Conservation (phyloP, 2,797 vertebrate species). For the Naso thynnoides region DNA sequence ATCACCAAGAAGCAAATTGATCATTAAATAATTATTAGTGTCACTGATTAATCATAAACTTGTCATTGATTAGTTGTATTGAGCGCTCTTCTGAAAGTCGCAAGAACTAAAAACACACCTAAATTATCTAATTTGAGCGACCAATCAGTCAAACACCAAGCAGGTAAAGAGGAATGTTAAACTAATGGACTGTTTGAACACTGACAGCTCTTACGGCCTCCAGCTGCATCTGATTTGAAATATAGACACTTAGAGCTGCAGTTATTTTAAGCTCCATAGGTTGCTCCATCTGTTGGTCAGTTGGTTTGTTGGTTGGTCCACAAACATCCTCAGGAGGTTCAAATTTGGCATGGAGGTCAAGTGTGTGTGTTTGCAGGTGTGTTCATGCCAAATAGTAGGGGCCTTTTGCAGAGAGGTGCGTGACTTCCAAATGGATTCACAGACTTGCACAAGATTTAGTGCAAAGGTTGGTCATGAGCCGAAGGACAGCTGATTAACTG, state of each 20-base stretch:
- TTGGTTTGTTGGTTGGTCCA: no score
- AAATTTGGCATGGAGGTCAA: no score
- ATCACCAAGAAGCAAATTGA: slow-evolving; percentile 11
- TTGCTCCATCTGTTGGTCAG: no score
- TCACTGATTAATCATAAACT: slow-evolving; percentile 39
- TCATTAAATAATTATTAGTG: slow-evolving; percentile 42
- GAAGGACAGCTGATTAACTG: no score
- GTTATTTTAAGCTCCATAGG: no score
- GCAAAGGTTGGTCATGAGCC: no score
- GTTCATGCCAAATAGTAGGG: no score
- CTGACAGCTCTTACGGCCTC: slow-evolving; percentile 23
- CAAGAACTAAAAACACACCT: slow-evolving; percentile 13
- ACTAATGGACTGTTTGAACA: slow-evolving; percentile 37
- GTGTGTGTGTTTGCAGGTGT: no score
- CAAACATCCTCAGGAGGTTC: no score
- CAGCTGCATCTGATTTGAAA: slow-evolving; percentile 43
- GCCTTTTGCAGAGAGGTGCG: no score
- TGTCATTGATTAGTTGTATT: slow-evolving; percentile 36
- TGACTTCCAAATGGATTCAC: no score
- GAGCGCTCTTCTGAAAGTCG: slow-evolving; percentile 12
- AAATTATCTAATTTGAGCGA: slow-evolving; percentile 18
- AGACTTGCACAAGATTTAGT: no score
- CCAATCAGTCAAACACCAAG: slow-evolving; percentile 21
- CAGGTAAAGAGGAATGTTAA: slow-evolving; percentile 22
- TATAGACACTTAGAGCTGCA: slow-evolving; percentile 16